Percentiles rank a stretch among this genome's conserved stretches.
Evolutionary conservation across 2,888 invertebrate genomes (phyloP).

Genomic region (Dryocosmus kuriphilus): DNA sequence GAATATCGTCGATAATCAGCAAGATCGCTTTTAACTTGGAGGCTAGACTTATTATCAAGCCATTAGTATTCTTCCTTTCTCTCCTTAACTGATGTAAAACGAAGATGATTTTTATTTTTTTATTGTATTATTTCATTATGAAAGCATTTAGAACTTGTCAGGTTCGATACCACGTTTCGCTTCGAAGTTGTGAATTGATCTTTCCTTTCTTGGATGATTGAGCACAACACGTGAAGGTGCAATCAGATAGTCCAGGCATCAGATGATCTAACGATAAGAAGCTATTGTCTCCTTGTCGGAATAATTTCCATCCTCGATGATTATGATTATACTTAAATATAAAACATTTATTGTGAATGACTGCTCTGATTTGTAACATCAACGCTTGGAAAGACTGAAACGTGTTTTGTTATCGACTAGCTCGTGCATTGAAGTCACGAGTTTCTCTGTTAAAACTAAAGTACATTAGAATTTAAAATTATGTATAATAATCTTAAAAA

Average conservation of each 20-base stretch:
- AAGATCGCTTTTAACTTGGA: neutral
- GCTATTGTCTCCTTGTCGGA: neutral
- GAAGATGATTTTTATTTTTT: neutral
- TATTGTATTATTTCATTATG: neutral
- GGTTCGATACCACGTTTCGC: neutral
- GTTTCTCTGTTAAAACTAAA: neutral
- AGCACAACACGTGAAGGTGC: conserved; percentile 2
- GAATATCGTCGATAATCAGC: conserved; percentile 11
- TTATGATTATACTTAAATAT: neutral
- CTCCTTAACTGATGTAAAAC: neutral
- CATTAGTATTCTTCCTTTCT: neutral
- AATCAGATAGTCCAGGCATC: neutral
- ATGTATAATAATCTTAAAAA: neutral
- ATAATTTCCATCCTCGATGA: neutral
- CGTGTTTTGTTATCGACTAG: conserved; percentile 62
- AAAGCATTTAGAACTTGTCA: neutral
- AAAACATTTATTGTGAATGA: neutral
- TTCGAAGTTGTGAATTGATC: neutral
- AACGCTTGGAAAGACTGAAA: conserved; percentile 66
- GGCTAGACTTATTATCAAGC: conserved; percentile 22
- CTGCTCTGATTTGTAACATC: conserved; percentile 65
- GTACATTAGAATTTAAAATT: neutral
- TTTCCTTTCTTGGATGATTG: neutral
- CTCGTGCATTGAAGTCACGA: conserved; percentile 71
- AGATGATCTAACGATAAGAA: neutral